A percentile compares a stretch with the other conserved stretches of the same genome.
These are phyloP conservation scores for Urechis unicinctus DNA, from an alignment of 2,888 invertebrate species.

Conservation along the genomic window DNA sequence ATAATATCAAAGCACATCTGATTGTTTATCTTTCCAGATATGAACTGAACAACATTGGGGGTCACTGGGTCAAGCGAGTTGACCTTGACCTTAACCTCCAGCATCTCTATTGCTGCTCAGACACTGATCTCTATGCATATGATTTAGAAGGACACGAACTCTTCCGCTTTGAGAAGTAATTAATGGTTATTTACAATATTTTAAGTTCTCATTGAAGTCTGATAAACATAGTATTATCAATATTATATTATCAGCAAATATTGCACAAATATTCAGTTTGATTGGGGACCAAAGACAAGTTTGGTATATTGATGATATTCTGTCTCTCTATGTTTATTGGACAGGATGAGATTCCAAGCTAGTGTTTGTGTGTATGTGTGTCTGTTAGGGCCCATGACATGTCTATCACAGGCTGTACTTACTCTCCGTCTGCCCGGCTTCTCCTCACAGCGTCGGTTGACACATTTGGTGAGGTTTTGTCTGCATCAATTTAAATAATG, in stretches of 20 bases:
- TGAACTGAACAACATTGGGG: constrained; percentile 39
- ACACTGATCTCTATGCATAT: constrained; percentile 45
- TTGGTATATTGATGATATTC: too few relatives aligned
- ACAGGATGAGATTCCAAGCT: too few relatives aligned
- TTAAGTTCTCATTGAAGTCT: too few relatives aligned
- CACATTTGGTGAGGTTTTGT: constrained; percentile 37
- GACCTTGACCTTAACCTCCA: constrained; percentile 39
- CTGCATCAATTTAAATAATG: too few relatives aligned
- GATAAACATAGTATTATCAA: too few relatives aligned
- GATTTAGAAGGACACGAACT: constrained; percentile 42
- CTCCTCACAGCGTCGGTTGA: constrained; percentile 45
- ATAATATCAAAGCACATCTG: background rate
- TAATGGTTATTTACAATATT: too few relatives aligned
- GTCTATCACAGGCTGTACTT: constrained; percentile 47
- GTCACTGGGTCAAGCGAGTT: constrained; percentile 47
- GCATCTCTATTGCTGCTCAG: constrained; percentile 47
- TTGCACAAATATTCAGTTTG: too few relatives aligned
- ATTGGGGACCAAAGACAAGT: too few relatives aligned
- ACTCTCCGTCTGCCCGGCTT: constrained; percentile 33
- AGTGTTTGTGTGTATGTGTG: background rate
- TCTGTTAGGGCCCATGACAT: constrained; percentile 40
- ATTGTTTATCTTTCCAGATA: constrained; percentile 29
- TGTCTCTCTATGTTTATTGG: too few relatives aligned
- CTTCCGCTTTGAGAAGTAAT: constrained; percentile 39
- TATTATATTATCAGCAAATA: too few relatives aligned